These are phyloP conservation scores for Planococcus citri DNA, from an alignment of 1,140 invertebrate species.

Conservation along the genomic window DNA sequence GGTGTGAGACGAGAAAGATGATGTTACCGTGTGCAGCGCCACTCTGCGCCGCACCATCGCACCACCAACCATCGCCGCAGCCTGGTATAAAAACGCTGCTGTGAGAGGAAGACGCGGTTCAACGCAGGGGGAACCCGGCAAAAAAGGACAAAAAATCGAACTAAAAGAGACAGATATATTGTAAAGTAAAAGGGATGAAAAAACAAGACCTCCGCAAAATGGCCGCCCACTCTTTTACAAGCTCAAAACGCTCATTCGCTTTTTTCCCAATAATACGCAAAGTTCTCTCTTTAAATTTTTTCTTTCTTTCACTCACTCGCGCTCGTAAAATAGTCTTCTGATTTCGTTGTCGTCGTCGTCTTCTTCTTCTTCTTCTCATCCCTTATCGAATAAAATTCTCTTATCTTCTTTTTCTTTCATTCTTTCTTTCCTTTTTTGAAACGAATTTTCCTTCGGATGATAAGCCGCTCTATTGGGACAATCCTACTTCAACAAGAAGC, in stretches of 20 bases:
- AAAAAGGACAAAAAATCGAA: slow-evolving; percentile 24
- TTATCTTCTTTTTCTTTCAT: not conserved
- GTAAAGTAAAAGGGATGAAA: slow-evolving; percentile 22
- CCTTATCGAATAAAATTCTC: not conserved
- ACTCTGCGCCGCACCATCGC: too few relatives aligned
- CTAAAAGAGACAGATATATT: slow-evolving; percentile 19
- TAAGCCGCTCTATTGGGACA: too few relatives aligned
- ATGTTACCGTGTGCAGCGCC: slow-evolving; percentile 1
- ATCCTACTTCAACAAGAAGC: too few relatives aligned
- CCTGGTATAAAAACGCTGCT: not conserved
- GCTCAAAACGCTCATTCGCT: slow-evolving; percentile 24
- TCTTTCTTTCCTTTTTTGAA: too few relatives aligned
- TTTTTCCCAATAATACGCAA: slow-evolving; percentile 29
- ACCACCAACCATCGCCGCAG: too few relatives aligned
- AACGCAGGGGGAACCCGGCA: not conserved
- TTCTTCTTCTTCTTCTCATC: not conserved
- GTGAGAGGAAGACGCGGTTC: not conserved
- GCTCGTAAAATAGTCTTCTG: slow-evolving; percentile 2
- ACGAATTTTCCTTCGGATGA: too few relatives aligned
- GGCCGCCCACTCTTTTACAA: slow-evolving; percentile 26
- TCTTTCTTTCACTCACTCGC: not conserved
- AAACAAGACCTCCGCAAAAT: slow-evolving; percentile 28
- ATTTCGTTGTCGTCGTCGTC: not conserved
- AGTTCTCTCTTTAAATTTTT: slow-evolving; percentile 23
- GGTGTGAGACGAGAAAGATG: not conserved